phyloP scores from a whole-genome alignment of 2,113 vertebrate species.

The Origma solitaria region DNA sequence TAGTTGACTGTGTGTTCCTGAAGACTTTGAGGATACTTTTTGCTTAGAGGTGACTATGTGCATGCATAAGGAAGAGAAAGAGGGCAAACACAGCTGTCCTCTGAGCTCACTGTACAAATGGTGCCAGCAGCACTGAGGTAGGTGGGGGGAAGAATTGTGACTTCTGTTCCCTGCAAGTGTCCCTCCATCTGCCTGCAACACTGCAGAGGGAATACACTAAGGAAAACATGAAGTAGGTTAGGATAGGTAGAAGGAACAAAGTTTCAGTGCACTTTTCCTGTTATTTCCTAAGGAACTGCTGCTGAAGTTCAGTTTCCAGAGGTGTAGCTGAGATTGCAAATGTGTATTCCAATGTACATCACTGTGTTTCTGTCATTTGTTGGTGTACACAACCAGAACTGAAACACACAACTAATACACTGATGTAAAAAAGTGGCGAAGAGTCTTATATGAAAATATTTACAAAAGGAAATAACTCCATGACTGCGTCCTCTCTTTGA shows the following conservation, averaged over 20 bases:
- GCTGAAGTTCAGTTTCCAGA: not conserved
- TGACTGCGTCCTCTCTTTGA: not conserved
- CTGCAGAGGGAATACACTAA: not conserved
- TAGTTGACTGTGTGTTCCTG: not conserved
- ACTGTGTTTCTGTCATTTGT: not conserved
- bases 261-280: not conserved
- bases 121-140: not conserved
- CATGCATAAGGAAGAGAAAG: not conserved
- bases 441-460: not conserved
- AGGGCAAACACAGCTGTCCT: not conserved
- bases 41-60: not conserved
- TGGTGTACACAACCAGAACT: not conserved
- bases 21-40: not conserved
- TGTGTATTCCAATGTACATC: not conserved
- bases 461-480: not conserved
- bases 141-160: not conserved
- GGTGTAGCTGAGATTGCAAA: not conserved
- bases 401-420: not conserved
- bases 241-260: not conserved
- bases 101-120: not conserved
- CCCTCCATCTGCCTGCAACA: not conserved
- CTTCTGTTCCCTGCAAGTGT: not conserved
- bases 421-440: not conserved
- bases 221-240: not conserved
- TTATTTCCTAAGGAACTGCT: not conserved